Evolutionary conservation across 2,113 vertebrate species (phyloP), one percentile per base, ranked within the genome.

Genomic region (Vimba vimba): DNA sequence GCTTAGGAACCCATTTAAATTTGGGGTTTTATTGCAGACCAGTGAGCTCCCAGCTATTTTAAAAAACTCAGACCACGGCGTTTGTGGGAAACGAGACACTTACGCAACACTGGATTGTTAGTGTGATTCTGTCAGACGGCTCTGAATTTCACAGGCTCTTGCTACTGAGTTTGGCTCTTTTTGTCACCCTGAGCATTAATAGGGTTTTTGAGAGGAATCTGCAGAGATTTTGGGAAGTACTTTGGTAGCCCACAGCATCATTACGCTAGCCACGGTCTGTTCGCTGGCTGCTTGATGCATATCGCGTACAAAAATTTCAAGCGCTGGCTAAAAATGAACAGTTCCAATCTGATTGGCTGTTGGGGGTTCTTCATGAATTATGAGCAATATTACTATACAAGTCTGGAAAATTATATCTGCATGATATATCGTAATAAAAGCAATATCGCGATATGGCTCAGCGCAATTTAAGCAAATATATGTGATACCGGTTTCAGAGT

Each of bases 91-190:
- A 30, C 3, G 43, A 60, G 33, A 75, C 66, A 57, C 85, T 91
- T 91, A 87, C 62, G 87, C 83, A 93, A 92, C n/a, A 57, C 36
- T 83, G 77, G 75, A 79, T 91, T 87, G 85, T 91, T 90, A 90
- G 69, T 87, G 47, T 74, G 79, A 92, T 92, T 89, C 80, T 82
- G 68, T 89, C 89, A 86, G 62, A 68, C 4, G 3, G 36, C 83
- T 86, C 84, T 66, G 55, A 66, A 66, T 21, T 81, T 57, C 80
- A 62, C 62, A 83, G 50, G 76, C 59, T 27, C 57, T 69, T 60
- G 33, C 30, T 59, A 47, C 21, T 39, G 76, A 59, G 45, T 64
- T 59, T 59, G 75, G 21, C 71, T 23, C 73, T 62, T 55, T 71
- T 80, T n/a, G 47, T 50, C 76, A 79, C 10, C 25, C 17, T 39